Evolutionary conservation across 2,113 vertebrate species (phyloP), one percentile per base, ranked within the genome.

Genomic region (Corvus cornix): DNA sequence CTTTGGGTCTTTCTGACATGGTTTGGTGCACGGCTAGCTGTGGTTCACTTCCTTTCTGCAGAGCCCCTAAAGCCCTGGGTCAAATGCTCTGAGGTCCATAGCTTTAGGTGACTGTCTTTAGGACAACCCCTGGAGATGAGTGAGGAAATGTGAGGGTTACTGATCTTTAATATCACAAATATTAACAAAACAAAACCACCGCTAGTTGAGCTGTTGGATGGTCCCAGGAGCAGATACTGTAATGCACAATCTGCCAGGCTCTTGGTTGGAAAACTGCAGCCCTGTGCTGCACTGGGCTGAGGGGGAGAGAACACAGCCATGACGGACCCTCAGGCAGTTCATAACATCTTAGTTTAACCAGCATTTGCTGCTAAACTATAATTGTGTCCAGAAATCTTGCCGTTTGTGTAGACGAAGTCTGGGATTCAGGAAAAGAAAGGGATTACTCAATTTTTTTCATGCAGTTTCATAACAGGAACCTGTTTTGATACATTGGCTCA

Each of bases 221-320:
- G 60, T 53, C 48, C 31, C 3, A 2, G 56, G 49, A 92, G 49
- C 67, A 79, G 62, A 23, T 10, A 33, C 39, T 66, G 46, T 30
- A 28, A 55, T 15, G 20, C 27, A 20, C 4, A 1, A 30, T 17
- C 43, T 68, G 70, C 39, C 60, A 58, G 33, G 44, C 16, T 74
- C 39, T n/a, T 1, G 0, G 6, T 0, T 53, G 63, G 72, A 48
- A 86, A 92, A 48, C 31, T 26, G 46, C 41, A n/a, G 39, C 67
- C 56, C 41, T 39, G 39, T 15, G 30, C 60, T 81, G 55, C 23
- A 0, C 8, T 1, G 30, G 44, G 35, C 52, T 37, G 30, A 64
- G 37, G 19, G 9, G 33, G 10, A 68, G 44, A 56, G 46, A 46
- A 14, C 0, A 0, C 28, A 59, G 11, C 11, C 26, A 8, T 2